Conservation (phyloP, 2,797 vertebrate species). For the Urosaurus nigricauda region DNA sequence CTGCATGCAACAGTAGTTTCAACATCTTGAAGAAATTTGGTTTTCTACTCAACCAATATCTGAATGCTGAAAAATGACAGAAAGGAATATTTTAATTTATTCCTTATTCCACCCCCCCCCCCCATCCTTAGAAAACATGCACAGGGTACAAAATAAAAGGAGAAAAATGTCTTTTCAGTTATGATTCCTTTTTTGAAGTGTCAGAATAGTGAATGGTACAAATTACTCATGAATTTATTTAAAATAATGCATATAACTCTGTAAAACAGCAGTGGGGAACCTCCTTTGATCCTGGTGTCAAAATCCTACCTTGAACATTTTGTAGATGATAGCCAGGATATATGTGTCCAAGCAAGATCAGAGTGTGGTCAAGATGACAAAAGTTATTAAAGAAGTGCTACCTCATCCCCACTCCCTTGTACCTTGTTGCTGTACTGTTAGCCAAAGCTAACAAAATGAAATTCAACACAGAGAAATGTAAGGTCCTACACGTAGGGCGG, state of each 20-base stretch:
- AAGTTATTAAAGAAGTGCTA: no score
- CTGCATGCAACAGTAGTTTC: background rate
- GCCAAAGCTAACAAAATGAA: no score
- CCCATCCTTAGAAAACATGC: background rate
- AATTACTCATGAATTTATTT: conserved; percentile 9
- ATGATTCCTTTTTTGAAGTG: background rate
- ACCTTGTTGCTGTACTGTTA: no score
- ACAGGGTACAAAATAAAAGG: background rate
- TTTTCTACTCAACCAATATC: background rate
- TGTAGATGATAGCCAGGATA: no score
- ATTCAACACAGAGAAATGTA: no score
- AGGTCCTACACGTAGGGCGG: no score
- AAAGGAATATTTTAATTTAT: conserved; percentile 4
- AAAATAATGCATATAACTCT: background rate
- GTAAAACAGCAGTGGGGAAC: background rate
- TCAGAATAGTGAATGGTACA: background rate
- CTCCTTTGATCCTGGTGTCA: background rate
- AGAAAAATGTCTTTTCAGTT: background rate
- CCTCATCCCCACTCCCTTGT: no score
- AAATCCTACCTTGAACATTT: background rate
- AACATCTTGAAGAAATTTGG: conserved; percentile 18
- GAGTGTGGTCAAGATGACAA: no score
- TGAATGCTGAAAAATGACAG: background rate
- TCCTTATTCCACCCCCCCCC: background rate
- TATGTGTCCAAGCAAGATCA: no score